Conservation (phyloP, 2,113 vertebrate genomes). For the Paramormyrops kingsleyae region DNA sequence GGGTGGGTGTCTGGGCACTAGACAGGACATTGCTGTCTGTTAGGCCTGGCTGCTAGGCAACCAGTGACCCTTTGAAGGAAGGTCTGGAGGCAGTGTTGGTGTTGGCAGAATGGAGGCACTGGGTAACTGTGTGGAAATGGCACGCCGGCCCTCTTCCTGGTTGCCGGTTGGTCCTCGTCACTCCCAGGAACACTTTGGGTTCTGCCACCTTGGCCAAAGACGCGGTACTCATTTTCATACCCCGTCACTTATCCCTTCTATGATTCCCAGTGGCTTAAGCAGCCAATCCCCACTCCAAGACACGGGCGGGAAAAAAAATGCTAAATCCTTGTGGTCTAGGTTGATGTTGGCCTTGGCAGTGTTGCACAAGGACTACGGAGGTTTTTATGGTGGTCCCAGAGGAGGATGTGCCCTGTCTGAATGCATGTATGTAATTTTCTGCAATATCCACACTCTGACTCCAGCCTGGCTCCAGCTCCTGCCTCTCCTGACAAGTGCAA, state of each 20-base stretch:
- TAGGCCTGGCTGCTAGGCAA: background rate
- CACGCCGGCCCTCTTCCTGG: background rate
- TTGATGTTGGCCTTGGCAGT: background rate
- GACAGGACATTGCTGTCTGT: background rate
- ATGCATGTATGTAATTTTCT: conserved; percentile 11
- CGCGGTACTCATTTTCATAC: background rate
- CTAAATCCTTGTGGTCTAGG: background rate
- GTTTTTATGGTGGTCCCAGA: background rate
- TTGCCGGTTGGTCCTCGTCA: background rate
- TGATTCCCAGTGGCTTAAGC: background rate
- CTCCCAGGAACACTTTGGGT: background rate
- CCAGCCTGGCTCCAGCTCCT: background rate
- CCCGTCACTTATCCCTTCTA: background rate
- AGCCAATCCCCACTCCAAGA: background rate
- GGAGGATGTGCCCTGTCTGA: background rate
- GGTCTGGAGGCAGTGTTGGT: background rate
- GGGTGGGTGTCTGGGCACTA: background rate
- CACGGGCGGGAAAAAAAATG: background rate
- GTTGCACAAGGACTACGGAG: background rate
- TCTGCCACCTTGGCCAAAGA: background rate
- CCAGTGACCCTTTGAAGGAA: background rate
- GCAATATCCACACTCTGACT: conserved; percentile 2
- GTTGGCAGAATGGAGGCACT: background rate
- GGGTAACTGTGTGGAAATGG: background rate
- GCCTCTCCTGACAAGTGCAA: conserved; percentile 21